phyloP scores from a whole-genome alignment of 2,888 invertebrate species.

The Neuroscelio doddi region DNA sequence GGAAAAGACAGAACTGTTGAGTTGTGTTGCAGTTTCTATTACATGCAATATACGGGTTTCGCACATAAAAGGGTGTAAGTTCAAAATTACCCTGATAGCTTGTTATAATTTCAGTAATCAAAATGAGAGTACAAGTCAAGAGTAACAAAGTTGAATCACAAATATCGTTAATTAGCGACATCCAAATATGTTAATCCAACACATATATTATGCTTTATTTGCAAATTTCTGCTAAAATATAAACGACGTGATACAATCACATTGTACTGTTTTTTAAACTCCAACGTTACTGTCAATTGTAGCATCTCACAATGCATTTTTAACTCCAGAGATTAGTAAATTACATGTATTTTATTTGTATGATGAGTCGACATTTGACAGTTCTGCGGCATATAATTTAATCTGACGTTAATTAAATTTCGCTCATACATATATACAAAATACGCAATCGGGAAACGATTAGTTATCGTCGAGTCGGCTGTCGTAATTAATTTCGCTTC shows the following conservation, averaged over 20 bases:
- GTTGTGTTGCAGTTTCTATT: conserved; percentile 25
- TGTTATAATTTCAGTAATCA: not conserved
- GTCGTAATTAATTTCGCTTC: conserved; percentile 49
- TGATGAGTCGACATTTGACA: conserved; percentile 34
- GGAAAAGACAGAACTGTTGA: conserved; percentile 34
- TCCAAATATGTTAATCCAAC: too few species aligned
- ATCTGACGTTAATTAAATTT: conserved; percentile 51
- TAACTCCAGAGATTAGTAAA: conserved; percentile 20
- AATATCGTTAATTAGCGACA: too few species aligned
- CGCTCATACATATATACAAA: conserved; percentile 21
- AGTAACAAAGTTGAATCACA: too few species aligned
- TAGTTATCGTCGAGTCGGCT: conserved; percentile 45
- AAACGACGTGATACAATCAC: too few species aligned
- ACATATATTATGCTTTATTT: too few species aligned
- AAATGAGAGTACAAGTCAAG: too few species aligned
- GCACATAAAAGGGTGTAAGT: conserved; percentile 9
- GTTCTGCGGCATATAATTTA: conserved; percentile 45
- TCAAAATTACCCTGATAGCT: not conserved
- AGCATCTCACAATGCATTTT: too few species aligned
- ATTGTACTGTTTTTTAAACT: too few species aligned
- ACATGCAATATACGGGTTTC: conserved; percentile 22
- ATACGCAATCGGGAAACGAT: conserved; percentile 37
- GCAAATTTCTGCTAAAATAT: too few species aligned
- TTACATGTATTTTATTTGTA: conserved; percentile 28
- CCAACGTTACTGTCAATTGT: too few species aligned